A percentile compares a stretch with the other conserved stretches of the same genome.
phyloP scores from a whole-genome alignment of 92 coral and sea anemone species.

The Parazoanthus darwini region DNA sequence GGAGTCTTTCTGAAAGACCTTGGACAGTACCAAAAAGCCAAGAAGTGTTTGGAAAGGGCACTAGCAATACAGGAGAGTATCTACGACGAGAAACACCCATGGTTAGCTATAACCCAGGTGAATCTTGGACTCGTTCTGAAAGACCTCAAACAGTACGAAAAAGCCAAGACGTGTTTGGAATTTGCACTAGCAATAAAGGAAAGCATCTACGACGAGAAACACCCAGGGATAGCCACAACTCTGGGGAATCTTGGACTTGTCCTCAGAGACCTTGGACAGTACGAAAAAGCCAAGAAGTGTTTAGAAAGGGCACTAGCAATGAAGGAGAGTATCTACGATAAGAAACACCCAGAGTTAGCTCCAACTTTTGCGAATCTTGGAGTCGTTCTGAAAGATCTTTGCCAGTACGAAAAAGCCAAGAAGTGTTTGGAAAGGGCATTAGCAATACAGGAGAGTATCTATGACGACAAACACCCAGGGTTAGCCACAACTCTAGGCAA shows the following conservation, averaged over 20 bases:
- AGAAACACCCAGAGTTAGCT: not conserved
- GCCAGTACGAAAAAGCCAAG: not conserved
- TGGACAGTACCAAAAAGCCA: not conserved
- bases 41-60: too few species aligned
- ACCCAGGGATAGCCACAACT: not conserved
- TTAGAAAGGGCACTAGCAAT: not conserved
- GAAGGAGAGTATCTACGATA: not conserved
- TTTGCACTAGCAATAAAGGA: slow-evolving; percentile 27
- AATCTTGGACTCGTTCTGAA: too few species aligned
- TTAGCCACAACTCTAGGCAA: too few species aligned
- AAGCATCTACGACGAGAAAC: not conserved
- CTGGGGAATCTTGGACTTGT: not conserved
- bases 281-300: not conserved
- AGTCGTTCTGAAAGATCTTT: not conserved
- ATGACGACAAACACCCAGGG: too few species aligned
- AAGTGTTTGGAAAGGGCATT: not conserved
- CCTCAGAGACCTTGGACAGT: slow-evolving; percentile 20
- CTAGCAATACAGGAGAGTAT: slow-evolving; percentile 9
- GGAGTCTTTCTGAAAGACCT: slow-evolving; percentile 18
- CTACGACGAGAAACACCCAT: not conserved
- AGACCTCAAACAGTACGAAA: not conserved
- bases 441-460: too few species aligned
- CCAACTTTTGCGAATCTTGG: too few species aligned
- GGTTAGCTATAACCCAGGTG: too few species aligned
- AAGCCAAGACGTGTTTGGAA: not conserved